A percentile compares a stretch with the other conserved stretches of the same genome.
phyloP scores from a whole-genome alignment of 2,797 vertebrate species.

The Staurois parvus region DNA sequence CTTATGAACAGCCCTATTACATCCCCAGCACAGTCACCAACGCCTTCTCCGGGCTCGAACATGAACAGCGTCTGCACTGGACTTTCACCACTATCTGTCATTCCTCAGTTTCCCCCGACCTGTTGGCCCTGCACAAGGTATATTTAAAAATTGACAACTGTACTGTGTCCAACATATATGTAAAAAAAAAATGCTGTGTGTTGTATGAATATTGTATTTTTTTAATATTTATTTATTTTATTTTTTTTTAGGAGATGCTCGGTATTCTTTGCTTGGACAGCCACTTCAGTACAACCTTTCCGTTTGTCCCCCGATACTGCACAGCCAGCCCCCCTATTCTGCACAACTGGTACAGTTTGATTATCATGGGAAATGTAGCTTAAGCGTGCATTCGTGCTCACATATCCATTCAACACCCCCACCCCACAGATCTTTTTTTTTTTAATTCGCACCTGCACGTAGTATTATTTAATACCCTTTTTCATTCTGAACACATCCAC shows the following conservation, averaged over 20 bases:
- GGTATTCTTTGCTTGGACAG: slow-evolving; percentile 93
- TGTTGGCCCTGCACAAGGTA: slow-evolving; percentile 93
- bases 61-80: slow-evolving; percentile 92
- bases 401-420: too few species aligned
- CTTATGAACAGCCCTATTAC: slow-evolving; percentile 92
- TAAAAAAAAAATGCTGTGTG: too few species aligned
- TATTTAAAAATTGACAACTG: not conserved
- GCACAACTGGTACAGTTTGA: slow-evolving; percentile 87
- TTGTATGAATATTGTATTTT: not conserved
- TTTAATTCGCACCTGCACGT: too few species aligned
- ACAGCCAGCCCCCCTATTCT: slow-evolving; percentile 89
- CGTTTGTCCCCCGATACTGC: slow-evolving; percentile 91
- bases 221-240: too few species aligned
- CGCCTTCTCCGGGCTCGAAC: slow-evolving; percentile 90
- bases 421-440: not conserved
- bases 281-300: slow-evolving; percentile 94
- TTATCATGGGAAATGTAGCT: not conserved
- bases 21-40: slow-evolving; percentile 94
- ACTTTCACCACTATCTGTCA: slow-evolving; percentile 90
- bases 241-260: slow-evolving; percentile 83
- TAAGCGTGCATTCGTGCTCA: not conserved
- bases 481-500: too few species aligned
- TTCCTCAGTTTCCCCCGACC: slow-evolving; percentile 92
- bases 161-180: too few species aligned
- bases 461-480: too few species aligned